A percentile compares a stretch with the other conserved stretches of the same genome.
Conservation (phyloP, 2,797 vertebrate genomes). For the Crenuchus spilurus region DNA sequence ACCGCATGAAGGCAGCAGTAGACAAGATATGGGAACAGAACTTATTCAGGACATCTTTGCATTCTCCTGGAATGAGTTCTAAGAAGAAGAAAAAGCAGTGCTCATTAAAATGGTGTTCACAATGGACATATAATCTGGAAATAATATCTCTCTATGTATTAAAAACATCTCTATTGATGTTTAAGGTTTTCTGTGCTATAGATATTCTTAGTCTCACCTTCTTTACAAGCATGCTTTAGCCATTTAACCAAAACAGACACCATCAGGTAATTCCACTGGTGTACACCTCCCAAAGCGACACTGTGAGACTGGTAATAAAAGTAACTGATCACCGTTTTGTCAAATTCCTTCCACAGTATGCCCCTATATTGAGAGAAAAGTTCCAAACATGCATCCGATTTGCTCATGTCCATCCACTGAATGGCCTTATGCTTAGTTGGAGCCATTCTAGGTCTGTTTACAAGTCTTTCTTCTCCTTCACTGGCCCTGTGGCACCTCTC, state of each 20-base stretch:
- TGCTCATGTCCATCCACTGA: slow-evolving; percentile 63
- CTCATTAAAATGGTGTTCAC: too few species aligned
- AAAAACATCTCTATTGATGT: too few species aligned
- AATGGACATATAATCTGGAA: too few species aligned
- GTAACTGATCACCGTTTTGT: slow-evolving; percentile 55
- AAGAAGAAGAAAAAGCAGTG: slow-evolving; percentile 12
- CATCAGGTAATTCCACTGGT: slow-evolving; percentile 63
- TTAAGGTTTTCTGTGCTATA: too few species aligned
- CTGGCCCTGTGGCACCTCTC: background rate
- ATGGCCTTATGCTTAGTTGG: slow-evolving; percentile 53
- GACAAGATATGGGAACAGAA: slow-evolving; percentile 63
- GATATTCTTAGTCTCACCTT: slow-evolving; percentile 48
- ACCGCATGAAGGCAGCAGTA: slow-evolving; percentile 69
- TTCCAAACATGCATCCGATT: slow-evolving; percentile 55
- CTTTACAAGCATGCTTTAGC: slow-evolving; percentile 54
- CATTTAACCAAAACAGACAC: slow-evolving; percentile 56
- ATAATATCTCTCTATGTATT: too few species aligned
- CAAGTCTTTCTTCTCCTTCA: slow-evolving; percentile 10
- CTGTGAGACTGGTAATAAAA: slow-evolving; percentile 57
- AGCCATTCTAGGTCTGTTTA: slow-evolving; percentile 5
- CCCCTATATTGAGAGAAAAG: slow-evolving; percentile 66
- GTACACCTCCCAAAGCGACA: slow-evolving; percentile 58
- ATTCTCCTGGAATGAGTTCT: slow-evolving; percentile 69
- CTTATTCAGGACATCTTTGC: slow-evolving; percentile 66
- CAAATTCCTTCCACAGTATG: slow-evolving; percentile 66